Percentiles rank a stretch among this genome's conserved stretches.
phyloP scores from a whole-genome alignment of 1,140 invertebrate species.

The Drosophila melanica region DNA sequence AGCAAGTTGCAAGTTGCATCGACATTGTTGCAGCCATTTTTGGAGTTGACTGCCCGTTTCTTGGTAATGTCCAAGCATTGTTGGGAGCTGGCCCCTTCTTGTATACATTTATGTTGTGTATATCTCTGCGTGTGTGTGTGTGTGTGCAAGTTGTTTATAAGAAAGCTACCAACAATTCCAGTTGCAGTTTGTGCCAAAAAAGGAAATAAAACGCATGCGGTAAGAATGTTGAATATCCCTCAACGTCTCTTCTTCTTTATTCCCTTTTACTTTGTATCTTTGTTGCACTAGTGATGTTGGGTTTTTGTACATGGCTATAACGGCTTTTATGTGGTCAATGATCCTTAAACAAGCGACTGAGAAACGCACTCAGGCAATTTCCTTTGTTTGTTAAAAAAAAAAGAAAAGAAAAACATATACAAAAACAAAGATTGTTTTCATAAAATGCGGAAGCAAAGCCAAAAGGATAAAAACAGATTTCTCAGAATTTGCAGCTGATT shows the following conservation, averaged over 20 bases:
- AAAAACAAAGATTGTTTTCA: not conserved
- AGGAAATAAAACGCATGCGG: conserved; percentile 66
- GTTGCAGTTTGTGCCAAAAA: conserved; percentile 58
- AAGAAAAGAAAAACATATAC: not conserved
- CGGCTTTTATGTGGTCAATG: conserved; percentile 80
- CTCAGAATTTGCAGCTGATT: conserved; percentile 7
- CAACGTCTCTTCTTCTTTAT: conserved; percentile 22
- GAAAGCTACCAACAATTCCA: conserved; percentile 44
- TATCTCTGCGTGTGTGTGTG: too few species aligned
- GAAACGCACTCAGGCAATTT: conserved; percentile 49
- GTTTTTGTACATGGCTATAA: conserved; percentile 61
- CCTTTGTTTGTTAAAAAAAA: conserved; percentile 53
- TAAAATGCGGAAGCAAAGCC: conserved; percentile 19
- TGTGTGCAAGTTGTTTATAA: conserved; percentile 12
- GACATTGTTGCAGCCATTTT: conserved; percentile 72
- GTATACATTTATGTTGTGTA: not conserved
- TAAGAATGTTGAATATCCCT: conserved; percentile 41
- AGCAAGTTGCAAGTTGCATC: conserved; percentile 41
- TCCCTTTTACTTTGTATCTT: conserved; percentile 12
- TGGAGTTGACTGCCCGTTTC: conserved; percentile 52
- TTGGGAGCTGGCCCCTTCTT: conserved; percentile 20
- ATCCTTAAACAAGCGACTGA: conserved; percentile 59
- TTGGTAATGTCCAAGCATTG: conserved; percentile 31
- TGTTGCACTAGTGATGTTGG: conserved; percentile 12
- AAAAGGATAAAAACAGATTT: conserved; percentile 38